Evolutionary conservation across 1,140 invertebrate genomes (phyloP), one percentile per base, ranked within the genome.

Genomic region (Drosophila sp.): DNA sequence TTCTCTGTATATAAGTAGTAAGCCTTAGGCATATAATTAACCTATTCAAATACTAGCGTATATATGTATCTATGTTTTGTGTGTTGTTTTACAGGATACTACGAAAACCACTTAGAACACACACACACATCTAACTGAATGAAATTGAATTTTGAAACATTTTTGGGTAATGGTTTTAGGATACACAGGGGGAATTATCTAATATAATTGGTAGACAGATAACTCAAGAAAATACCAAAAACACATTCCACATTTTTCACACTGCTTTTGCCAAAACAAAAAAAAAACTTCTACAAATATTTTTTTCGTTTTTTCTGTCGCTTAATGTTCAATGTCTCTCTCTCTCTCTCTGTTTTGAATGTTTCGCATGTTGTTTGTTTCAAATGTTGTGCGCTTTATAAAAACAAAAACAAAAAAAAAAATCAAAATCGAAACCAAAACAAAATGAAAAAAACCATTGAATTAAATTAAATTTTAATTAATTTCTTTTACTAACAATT

Each of bases 401-500:
- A 60, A 64, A 23, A 7, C 3, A 32, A 25, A 38, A 66, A 64
- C 32, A 25, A 33, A 44, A n/a, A 47, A 60, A 44, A 67, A 60
- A 67, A 44, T 57, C 3, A 11, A 60, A 29, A 38, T 69, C 10
- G 23, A 50, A 50, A 50, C n/a, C 44, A 0, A 50, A 50, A 50
- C 7, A 32, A 44, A 35, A 58, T 65, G 65, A 40, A 29, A 57
- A 57, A 68, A 33, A 30, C 64, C 64, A 66, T 8, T 41, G 47
- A 71, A 55, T 64, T 57, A 4, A 55, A 70, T 67, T 73, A 33
- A 70, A 25, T 66, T 74, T 74, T 23, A 74, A 10, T 55, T 62
- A 66, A 72, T 60, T 60, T 68, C 77, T 84, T 44, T 50, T 87
- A 89, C 84, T 87, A 87, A 87, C 84, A 77, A 80, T 78, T 83